phyloP scores from a whole-genome alignment of 2,888 invertebrate species.

The Hypomecis punctinalis region DNA sequence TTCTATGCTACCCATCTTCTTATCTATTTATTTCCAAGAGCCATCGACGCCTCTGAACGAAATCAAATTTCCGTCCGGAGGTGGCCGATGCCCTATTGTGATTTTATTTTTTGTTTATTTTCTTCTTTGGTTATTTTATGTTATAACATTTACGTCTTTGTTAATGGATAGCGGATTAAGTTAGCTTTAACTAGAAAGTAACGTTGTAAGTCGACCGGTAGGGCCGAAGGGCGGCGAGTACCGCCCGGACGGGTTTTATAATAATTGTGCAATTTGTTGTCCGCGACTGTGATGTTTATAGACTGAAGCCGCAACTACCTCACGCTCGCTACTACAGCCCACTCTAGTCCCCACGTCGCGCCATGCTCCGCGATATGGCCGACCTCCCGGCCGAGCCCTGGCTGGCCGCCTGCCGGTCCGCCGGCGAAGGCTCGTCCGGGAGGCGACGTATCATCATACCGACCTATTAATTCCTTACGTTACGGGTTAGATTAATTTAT shows the following conservation, averaged over 20 bases:
- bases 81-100: conserved; percentile 71
- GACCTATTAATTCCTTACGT: conserved; percentile 64
- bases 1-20: conserved; percentile 79
- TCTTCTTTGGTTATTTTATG: conserved; percentile 77
- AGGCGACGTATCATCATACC: conserved; percentile 67
- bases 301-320: conserved; percentile 87
- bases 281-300: conserved; percentile 89
- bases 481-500: conserved; percentile 71
- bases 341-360: conserved; percentile 81
- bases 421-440: conserved; percentile 57
- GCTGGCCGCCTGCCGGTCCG: conserved; percentile 58
- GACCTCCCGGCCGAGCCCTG: conserved; percentile 11
- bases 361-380: conserved; percentile 49
- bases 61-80: conserved; percentile 81
- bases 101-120: conserved; percentile 80
- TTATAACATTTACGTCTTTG: conserved; percentile 81
- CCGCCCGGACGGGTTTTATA: conserved; percentile 69
- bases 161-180: conserved; percentile 77
- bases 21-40: conserved; percentile 81
- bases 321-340: conserved; percentile 78
- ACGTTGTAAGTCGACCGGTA: conserved; percentile 70
- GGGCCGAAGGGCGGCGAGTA: conserved; percentile 66
- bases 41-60: conserved; percentile 65
- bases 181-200: conserved; percentile 80
- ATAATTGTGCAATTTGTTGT: conserved; percentile 82